Evolutionary conservation across 1,140 invertebrate species (phyloP).

Genomic region (Listronotus oregonensis): DNA sequence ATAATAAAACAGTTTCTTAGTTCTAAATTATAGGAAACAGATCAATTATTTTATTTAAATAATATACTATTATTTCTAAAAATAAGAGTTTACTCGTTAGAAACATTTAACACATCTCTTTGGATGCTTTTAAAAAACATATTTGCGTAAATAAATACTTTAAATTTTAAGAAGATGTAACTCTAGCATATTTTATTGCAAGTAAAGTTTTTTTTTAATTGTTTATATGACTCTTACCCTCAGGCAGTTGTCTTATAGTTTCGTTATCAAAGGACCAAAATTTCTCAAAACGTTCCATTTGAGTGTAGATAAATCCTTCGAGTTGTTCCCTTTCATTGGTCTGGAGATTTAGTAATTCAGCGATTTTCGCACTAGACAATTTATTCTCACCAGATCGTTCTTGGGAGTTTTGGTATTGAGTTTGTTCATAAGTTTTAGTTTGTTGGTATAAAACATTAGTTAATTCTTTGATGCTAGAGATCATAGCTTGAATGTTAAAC

Average conservation of each 20-base stretch:
- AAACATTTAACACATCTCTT: too few relatives aligned
- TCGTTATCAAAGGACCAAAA: slow-evolving; percentile 61
- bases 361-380: slow-evolving; percentile 59
- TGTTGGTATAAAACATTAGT: slow-evolving; percentile 51
- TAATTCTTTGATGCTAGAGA: slow-evolving; percentile 61
- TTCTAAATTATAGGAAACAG: too few relatives aligned
- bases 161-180: too few relatives aligned
- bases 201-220: too few relatives aligned
- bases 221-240: slow-evolving; percentile 13
- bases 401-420: slow-evolving; percentile 32
- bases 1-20: too few relatives aligned
- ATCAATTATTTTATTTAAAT: too few relatives aligned
- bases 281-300: slow-evolving; percentile 22
- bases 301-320: slow-evolving; percentile 60
- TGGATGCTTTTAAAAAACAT: too few relatives aligned
- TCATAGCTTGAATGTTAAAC: slow-evolving; percentile 45
- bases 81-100: too few relatives aligned
- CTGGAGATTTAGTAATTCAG: slow-evolving; percentile 63
- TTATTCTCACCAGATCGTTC: slow-evolving; percentile 38
- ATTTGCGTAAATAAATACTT: too few relatives aligned
- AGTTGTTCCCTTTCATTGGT: slow-evolving; percentile 59
- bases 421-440: slow-evolving; percentile 8
- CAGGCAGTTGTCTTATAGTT: slow-evolving; percentile 55
- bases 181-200: too few relatives aligned
- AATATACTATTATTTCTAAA: too few relatives aligned